Evolutionary conservation across 2,113 vertebrate genomes (phyloP).

Genomic region (Rissa tridactyla): DNA sequence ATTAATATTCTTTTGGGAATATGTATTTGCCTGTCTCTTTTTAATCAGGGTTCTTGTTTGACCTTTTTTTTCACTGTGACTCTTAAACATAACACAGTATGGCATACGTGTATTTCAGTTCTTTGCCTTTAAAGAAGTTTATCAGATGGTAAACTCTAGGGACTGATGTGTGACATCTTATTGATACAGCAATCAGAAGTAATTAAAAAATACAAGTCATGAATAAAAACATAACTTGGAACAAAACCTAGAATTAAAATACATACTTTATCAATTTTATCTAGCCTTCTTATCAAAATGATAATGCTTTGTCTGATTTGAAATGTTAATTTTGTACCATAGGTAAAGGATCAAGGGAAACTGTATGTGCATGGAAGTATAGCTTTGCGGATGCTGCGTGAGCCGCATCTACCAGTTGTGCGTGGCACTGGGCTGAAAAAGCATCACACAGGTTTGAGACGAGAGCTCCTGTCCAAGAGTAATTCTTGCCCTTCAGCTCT

Average conservation of each 20-base stretch:
- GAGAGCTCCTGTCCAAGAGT: background rate
- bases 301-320: background rate
- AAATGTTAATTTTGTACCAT: background rate
- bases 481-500: background rate
- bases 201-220: background rate
- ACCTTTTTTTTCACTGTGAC: background rate
- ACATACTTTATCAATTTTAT: background rate
- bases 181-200: background rate
- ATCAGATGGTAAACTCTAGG: background rate
- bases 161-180: background rate
- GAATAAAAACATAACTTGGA: background rate
- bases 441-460: accelerated
- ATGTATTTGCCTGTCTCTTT: background rate
- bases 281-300: background rate
- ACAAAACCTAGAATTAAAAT: background rate
- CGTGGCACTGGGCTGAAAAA: background rate
- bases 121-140: background rate
- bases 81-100: background rate
- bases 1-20: background rate
- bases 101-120: background rate
- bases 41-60: background rate
- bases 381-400: background rate
- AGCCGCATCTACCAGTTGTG: background rate
- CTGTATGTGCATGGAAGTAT: accelerated
- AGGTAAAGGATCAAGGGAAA: background rate